Conservation (phyloP, 2,113 vertebrate genomes). For the Zapus hudsonius region DNA sequence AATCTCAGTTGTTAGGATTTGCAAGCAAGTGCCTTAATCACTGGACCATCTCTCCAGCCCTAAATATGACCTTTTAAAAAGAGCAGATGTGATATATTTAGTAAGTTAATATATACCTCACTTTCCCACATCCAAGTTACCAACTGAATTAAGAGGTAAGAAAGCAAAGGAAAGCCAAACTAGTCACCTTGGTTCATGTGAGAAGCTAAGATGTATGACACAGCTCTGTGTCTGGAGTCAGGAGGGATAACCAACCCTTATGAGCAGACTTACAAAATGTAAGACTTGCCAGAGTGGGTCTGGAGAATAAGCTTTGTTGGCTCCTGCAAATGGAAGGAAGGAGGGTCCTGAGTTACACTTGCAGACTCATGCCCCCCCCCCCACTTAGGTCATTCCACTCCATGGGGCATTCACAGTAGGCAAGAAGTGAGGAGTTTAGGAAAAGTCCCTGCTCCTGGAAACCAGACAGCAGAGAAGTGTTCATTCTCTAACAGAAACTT, state of each 20-base stretch:
- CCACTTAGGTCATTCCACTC: not conserved
- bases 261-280: not conserved
- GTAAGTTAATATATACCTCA: not conserved
- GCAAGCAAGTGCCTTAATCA: too few relatives aligned
- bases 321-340: not conserved
- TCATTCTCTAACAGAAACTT: not conserved
- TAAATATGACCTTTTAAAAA: constrained; percentile 40
- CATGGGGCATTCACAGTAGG: not conserved
- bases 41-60: too few relatives aligned
- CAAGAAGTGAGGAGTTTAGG: not conserved
- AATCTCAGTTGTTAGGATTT: too few relatives aligned
- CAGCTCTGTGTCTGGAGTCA: not conserved
- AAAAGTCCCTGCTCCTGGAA: not conserved
- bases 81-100: not conserved
- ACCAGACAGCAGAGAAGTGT: not conserved
- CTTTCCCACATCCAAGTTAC: not conserved
- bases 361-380: not conserved
- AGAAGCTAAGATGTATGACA: not conserved
- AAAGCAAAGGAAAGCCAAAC: not conserved
- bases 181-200: not conserved
- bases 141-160: not conserved
- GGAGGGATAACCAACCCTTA: not conserved
- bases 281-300: not conserved
- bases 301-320: not conserved
- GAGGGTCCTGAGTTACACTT: not conserved